Evolutionary conservation across 2,113 vertebrate genomes (phyloP).

Genomic region (Muntiacus reevesi): DNA sequence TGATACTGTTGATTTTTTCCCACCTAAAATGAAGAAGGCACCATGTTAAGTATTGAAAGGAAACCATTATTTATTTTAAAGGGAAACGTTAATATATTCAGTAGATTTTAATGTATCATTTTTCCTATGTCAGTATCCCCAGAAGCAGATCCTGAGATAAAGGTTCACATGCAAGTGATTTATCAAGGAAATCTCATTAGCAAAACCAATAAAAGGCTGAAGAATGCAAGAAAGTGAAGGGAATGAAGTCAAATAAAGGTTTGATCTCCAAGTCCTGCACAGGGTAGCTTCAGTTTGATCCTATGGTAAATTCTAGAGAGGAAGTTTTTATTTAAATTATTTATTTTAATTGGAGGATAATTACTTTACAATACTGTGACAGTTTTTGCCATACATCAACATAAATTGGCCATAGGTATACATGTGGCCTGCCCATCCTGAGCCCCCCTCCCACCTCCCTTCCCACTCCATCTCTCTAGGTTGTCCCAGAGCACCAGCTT

Average conservation of each 20-base stretch:
- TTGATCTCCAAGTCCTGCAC: background rate
- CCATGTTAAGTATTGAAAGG: background rate
- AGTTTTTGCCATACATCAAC: background rate
- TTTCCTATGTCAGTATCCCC: background rate
- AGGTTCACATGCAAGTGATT: background rate
- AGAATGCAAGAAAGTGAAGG: background rate
- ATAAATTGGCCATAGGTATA: background rate
- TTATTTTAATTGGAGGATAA: background rate
- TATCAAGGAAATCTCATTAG: background rate
- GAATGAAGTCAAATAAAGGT: background rate
- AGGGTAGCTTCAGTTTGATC: background rate
- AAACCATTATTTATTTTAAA: background rate
- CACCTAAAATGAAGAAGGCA: background rate
- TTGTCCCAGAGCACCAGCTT: background rate
- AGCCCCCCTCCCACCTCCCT: background rate
- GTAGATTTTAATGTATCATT: background rate
- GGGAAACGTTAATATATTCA: background rate
- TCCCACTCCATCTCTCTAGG: background rate
- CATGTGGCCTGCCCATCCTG: background rate
- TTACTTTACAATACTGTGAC: background rate
- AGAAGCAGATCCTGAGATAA: background rate
- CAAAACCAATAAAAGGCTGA: background rate
- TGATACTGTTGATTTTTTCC: background rate
- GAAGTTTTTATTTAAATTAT: background rate
- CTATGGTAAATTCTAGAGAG: background rate